Evolutionary conservation across 2,113 vertebrate genomes (phyloP).

Genomic region (Trichechus manatus): DNA sequence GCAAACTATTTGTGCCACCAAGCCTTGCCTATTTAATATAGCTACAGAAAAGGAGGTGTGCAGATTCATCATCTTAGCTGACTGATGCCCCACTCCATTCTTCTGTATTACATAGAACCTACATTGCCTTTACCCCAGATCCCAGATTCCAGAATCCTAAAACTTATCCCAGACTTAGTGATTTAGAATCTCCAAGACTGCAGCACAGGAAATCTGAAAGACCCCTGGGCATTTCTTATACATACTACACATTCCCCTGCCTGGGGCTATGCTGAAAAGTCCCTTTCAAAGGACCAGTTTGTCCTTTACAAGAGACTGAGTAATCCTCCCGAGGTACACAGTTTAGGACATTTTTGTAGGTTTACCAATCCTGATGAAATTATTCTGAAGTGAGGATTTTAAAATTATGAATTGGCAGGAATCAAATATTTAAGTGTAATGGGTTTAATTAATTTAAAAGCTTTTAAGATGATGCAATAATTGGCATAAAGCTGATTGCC

Average conservation of each 20-base stretch:
- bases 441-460: conserved; percentile 83
- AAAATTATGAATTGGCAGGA: conserved; percentile 64
- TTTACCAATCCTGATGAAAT: conserved; percentile 44
- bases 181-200: background rate
- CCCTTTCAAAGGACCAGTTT: background rate
- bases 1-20: background rate
- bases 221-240: background rate
- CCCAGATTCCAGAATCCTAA: background rate
- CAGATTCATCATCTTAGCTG: background rate
- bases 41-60: background rate
- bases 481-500: conserved; percentile 69
- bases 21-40: background rate
- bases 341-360: background rate
- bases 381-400: conserved; percentile 66
- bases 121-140: background rate
- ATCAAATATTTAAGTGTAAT: conserved; percentile 78
- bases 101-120: background rate
- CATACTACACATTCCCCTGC: background rate
- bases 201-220: background rate
- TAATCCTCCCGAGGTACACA: background rate
- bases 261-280: background rate
- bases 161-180: background rate
- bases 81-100: background rate
- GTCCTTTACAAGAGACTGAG: background rate
- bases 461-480: conserved; percentile 78